phyloP scores from a whole-genome alignment of 2,888 invertebrate genomes.

The Thereva nobilitata region DNA sequence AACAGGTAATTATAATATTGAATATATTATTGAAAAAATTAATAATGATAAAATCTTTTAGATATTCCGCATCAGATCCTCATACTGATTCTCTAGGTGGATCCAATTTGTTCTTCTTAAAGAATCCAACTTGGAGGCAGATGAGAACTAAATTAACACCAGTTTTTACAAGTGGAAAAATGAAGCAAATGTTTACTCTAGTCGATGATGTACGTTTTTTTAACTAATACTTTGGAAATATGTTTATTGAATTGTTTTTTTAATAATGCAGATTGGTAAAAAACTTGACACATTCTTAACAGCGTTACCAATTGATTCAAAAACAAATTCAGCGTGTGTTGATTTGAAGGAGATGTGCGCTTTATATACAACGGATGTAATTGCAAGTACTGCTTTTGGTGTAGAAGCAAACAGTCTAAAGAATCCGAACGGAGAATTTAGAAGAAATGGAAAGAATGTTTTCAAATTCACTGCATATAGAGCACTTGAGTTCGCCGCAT shows the following conservation, averaged over 20 bases:
- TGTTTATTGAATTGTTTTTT: background rate
- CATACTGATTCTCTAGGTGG: constrained; percentile 54
- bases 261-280: constrained; percentile 48
- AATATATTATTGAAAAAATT: background rate
- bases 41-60: background rate
- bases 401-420: constrained; percentile 58
- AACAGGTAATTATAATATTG: constrained; percentile 48
- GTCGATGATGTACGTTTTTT: constrained; percentile 23
- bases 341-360: constrained; percentile 49
- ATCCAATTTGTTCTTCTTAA: constrained; percentile 58
- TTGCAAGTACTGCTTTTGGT: constrained; percentile 60
- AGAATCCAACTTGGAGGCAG: constrained; percentile 58
- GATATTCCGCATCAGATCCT: constrained; percentile 49
- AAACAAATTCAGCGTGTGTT: constrained; percentile 22
- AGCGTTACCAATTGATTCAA: constrained; percentile 45
- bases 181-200: constrained; percentile 49
- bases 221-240: too few relatives aligned
- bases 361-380: constrained; percentile 57
- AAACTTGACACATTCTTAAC: constrained; percentile 50
- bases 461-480: constrained; percentile 46
- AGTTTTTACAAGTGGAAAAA: constrained; percentile 57
- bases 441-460: constrained; percentile 49
- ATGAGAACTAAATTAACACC: constrained; percentile 58
- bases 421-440: constrained; percentile 57
- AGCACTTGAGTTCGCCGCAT: constrained; percentile 48